These are phyloP conservation scores for Diglossa cyanea DNA, from an alignment of 2,797 vertebrate genomes.

Conservation along the genomic window DNA sequence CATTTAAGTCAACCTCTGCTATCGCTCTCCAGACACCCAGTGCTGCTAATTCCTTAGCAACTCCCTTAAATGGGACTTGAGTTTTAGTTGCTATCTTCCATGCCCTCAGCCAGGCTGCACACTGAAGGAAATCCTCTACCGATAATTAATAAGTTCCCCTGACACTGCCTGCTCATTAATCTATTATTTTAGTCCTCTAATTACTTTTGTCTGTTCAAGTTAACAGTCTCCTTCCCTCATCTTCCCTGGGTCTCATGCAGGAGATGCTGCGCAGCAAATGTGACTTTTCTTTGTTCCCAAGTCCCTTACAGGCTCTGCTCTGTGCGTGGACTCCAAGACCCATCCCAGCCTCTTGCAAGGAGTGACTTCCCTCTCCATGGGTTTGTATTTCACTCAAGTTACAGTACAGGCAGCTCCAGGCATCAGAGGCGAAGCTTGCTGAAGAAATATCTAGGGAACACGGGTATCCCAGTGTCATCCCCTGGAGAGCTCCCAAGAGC, in stretches of 20 bases:
- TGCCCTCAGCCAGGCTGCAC: neutral
- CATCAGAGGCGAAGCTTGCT: neutral
- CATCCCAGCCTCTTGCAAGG: neutral
- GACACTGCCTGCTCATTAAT: constrained; percentile 57
- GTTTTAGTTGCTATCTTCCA: constrained; percentile 3
- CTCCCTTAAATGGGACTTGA: neutral
- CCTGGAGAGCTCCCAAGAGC: neutral
- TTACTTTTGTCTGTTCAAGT: constrained; percentile 67
- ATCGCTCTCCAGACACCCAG: neutral
- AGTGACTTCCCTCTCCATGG: neutral
- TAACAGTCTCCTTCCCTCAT: constrained; percentile 37
- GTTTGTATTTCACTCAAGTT: neutral
- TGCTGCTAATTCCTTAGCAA: neutral
- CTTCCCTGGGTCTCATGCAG: neutral
- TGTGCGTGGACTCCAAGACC: neutral
- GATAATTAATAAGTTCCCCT: constrained; percentile 63
- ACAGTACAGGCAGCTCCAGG: neutral
- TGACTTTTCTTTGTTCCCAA: neutral
- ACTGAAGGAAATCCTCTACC: constrained; percentile 29
- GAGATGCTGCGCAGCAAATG: neutral
- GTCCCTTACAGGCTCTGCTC: neutral
- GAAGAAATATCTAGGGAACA: neutral
- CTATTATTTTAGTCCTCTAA: constrained; percentile 57
- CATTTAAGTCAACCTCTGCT: constrained; percentile 19
- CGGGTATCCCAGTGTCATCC: neutral